Evolutionary conservation across 2,113 vertebrate genomes (phyloP).

Genomic region (Serinus canaria): DNA sequence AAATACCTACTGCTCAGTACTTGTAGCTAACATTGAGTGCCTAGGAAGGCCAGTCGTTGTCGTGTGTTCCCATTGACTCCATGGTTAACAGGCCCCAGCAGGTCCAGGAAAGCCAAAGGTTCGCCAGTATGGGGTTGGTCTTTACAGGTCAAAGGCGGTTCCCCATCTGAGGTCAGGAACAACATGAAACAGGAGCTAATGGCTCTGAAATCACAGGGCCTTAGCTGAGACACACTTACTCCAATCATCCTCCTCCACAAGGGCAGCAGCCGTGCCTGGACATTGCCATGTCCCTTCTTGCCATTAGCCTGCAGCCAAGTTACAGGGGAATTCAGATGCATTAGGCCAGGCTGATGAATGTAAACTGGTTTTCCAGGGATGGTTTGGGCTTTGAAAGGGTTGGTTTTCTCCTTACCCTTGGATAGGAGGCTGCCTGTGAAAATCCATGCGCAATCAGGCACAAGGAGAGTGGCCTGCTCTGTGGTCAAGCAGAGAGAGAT

Average conservation of each 20-base stretch:
- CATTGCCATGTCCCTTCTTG: not conserved
- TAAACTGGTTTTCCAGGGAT: not conserved
- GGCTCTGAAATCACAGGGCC: not conserved
- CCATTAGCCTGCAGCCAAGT: not conserved
- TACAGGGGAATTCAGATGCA: not conserved
- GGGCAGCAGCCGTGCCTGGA: not conserved
- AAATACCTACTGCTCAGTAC: constrained; percentile 29
- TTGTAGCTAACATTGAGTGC: constrained; percentile 41
- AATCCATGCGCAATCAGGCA: constrained; percentile 24
- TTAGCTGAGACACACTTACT: not conserved
- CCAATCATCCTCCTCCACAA: not conserved
- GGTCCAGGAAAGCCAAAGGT: not conserved
- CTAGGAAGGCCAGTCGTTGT: not conserved
- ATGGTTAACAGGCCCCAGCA: not conserved
- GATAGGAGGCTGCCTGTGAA: not conserved
- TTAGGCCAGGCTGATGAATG: not conserved
- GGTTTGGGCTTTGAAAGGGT: not conserved
- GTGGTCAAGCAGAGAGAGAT: not conserved
- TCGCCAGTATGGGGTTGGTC: not conserved
- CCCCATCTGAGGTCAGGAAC: not conserved
- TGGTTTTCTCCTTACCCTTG: not conserved
- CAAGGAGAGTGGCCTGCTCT: not conserved
- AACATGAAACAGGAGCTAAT: not conserved
- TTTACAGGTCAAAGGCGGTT: not conserved
- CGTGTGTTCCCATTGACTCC: not conserved